These are phyloP conservation scores for Malachius bipustulatus DNA, from an alignment of 2,888 invertebrate genomes.

Conservation along the genomic window DNA sequence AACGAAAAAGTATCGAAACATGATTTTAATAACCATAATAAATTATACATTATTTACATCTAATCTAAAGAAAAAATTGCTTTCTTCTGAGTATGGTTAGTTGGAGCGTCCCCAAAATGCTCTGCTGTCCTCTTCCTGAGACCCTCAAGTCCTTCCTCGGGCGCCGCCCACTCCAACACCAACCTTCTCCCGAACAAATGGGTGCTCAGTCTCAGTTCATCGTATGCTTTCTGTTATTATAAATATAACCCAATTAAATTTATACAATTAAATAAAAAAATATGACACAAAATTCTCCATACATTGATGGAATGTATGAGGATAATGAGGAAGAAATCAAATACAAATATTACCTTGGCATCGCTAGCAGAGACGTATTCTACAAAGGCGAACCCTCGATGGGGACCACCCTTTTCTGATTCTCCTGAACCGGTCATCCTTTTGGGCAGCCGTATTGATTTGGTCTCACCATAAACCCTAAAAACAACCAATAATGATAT, in stretches of 20 bases:
- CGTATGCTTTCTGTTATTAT: conserved; percentile 69
- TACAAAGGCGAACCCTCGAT: conserved; percentile 94
- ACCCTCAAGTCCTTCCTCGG: conserved; percentile 62
- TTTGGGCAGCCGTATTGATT: conserved; percentile 79
- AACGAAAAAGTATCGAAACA: too few relatives aligned
- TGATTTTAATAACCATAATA: too few relatives aligned
- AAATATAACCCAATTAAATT: conserved; percentile 10
- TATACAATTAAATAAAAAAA: conserved; percentile 4
- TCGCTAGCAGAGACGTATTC: conserved; percentile 82
- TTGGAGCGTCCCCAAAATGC: conserved; percentile 46
- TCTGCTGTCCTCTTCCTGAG: conserved; percentile 78
- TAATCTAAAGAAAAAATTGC: too few relatives aligned
- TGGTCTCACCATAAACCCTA: conserved; percentile 88
- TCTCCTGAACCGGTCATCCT: conserved; percentile 67
- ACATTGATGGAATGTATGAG: not conserved
- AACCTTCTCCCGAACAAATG: conserved; percentile 94
- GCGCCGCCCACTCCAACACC: conserved; percentile 90
- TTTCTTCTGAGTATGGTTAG: too few relatives aligned
- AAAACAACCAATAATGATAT: conserved; percentile 24
- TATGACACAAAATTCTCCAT: too few relatives aligned
- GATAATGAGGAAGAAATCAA: not conserved
- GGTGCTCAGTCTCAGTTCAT: conserved; percentile 86
- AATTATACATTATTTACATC: too few relatives aligned
- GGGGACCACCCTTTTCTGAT: too few relatives aligned
- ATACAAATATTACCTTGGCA: conserved; percentile 92